Base-by-base conservation (phyloP, 2,888 invertebrate genomes). In the Caenorhabditis wallacei region DNA sequence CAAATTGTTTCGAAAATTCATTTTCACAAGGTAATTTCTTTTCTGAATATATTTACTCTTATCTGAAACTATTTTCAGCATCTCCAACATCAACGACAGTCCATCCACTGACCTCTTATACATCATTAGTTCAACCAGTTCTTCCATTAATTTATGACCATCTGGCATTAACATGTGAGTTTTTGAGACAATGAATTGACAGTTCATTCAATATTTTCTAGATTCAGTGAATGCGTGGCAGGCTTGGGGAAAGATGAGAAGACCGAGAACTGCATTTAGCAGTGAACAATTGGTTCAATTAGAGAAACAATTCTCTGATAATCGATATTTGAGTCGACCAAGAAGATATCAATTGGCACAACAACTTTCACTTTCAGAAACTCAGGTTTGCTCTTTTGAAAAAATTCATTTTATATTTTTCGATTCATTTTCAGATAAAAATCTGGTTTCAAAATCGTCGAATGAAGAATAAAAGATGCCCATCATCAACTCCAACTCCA, bases 261-360 rank as follows among this genome's bases (percentile, higher is more conserved):
- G 99, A 86, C 99, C 99, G 0, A 94, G 99, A 79, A 99, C 99
- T 0, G 98, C 99, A 1, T 99, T 99, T 94, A 99, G 98, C 1
- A 96, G 95, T 18, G 98, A 99, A 92, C 99, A 99, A 92, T 94
- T 99, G 22, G 94, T 99, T 88, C 98, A 99, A 93, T 93, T 99
- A 92, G 99, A 99, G 93, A 96, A 97, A 92, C 98, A 99, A 94
- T 99, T 99, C 94, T 95, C 97, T 83, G 96, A 97, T 94, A 99
- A 98, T 94, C 99, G 99, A 93, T 99, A 99, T 94, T 95, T 99
- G 56, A 98, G 98, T 40, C 94, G 99, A 88, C 98, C 99, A 22
- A 98, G 98, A 93, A 94, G 99, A 91, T 99, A 98, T 93, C 98
- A 99, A 93, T 98, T 99, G 64, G 99, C 99, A 56, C 98, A 98